Base-by-base conservation (phyloP, 2,888 invertebrate genomes). In the Mythimna albipuncta region DNA sequence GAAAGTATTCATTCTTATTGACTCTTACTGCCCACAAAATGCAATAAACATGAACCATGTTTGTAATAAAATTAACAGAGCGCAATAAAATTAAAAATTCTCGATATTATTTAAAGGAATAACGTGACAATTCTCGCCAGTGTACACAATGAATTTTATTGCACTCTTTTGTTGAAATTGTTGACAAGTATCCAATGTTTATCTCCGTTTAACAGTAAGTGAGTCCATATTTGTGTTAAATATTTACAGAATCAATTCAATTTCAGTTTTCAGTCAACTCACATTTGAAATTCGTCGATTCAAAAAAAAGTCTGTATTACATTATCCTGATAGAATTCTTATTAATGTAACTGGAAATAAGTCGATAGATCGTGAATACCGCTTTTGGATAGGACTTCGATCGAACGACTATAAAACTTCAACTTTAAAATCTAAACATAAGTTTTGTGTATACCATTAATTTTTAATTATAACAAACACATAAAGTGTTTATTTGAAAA, bases 81-180 rank as follows among this genome's bases (percentile, higher is more conserved):
- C 11, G 52, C 47, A 57, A 68, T 79, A 35, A 64, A 67, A 67
- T 47, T 47, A 61, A 67, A 69, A 55, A 63, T 21, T 38, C 64
- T 41, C 64, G 10, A 55, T 77, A 63, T 21, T 66, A 54, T 70
- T 57, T 63, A 64, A 72, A 62, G 35, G 65, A 69, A 64, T 64
- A 72, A 52, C 2, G 50, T 68, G 59, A 68, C 67, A 63, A 58
- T 21, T 66, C 6, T 63, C n/a, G 35, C 61, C 21, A 26, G 50
- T 41, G 47, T 54, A 52, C 6, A 70, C 26, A 69, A 57, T 61
- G 57, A 67, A 68, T 62, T 81, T 71, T 58, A 78, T 65, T 59
- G 68, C 26, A 41, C 35, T 16, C 13, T 70, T 54, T 75, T 64
- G 75, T 75, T 75, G 52, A 72, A 78, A 70, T 35, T 41, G 54